phyloP scores from a whole-genome alignment of 2,113 vertebrate species.

The Sterrhoptilus dennistouni region DNA sequence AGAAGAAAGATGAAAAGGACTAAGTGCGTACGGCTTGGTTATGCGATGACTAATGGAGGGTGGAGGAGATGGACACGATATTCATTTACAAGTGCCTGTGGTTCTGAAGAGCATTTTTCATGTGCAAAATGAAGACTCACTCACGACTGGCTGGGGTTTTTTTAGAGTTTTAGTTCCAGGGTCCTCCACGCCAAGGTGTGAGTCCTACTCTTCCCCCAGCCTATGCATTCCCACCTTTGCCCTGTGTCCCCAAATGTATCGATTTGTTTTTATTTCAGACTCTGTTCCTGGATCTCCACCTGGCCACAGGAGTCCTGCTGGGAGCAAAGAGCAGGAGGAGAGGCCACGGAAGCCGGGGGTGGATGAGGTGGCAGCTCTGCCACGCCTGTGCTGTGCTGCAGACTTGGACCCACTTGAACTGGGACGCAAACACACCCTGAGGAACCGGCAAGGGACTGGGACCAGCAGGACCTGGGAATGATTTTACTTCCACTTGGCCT shows the following conservation, averaged over 20 bases:
- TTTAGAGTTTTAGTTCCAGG: neutral
- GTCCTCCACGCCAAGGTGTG: neutral
- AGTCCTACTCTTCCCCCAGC: neutral
- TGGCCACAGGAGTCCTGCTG: neutral
- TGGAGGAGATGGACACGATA: slow-evolving; percentile 69
- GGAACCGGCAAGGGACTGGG: neutral
- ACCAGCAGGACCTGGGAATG: neutral
- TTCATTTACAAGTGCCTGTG: slow-evolving; percentile 44
- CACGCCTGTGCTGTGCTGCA: neutral
- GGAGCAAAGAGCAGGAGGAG: slow-evolving; percentile 42
- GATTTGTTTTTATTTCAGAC: neutral
- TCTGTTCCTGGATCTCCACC: neutral
- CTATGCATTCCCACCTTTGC: neutral
- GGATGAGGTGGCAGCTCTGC: slow-evolving; percentile 16
- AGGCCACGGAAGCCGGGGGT: slow-evolving; percentile 9
- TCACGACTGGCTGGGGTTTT: neutral
- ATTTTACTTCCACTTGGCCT: neutral
- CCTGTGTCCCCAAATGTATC: neutral
- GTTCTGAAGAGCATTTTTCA: slow-evolving; percentile 34
- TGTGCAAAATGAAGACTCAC: neutral
- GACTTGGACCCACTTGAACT: neutral
- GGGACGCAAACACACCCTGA: neutral
- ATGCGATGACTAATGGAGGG: slow-evolving; percentile 64
- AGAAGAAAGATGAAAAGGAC: slow-evolving; percentile 69
- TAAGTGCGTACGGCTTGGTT: slow-evolving; percentile 33